phyloP scores from a whole-genome alignment of 2,797 vertebrate genomes.

The Eulemur albifrons region DNA sequence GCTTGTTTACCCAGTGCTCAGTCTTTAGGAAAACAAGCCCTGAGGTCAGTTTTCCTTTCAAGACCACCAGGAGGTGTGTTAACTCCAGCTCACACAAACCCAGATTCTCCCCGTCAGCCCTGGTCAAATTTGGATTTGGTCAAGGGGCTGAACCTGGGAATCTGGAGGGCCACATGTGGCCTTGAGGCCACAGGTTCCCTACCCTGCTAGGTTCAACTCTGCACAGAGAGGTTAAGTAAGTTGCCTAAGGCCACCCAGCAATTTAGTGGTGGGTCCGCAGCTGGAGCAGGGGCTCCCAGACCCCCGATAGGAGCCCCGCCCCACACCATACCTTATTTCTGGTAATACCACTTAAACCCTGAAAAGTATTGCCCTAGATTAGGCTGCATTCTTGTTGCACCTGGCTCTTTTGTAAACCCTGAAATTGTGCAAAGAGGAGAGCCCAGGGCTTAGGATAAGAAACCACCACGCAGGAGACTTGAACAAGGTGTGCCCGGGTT shows the following conservation, averaged over 20 bases:
- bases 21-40: not conserved
- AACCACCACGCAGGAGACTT: conserved; percentile 13
- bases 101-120: not conserved
- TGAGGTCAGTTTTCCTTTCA: not conserved
- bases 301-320: not conserved
- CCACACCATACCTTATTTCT: not conserved
- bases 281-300: not conserved
- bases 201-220: not conserved
- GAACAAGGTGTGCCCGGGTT: not conserved
- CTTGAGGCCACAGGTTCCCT: no score
- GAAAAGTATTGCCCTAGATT: conserved; percentile 47
- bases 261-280: not conserved
- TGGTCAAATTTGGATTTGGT: no score
- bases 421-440: conserved; percentile 61
- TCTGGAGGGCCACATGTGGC: no score
- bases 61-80: not conserved
- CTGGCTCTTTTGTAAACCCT: conserved; percentile 73
- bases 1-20: not conserved
- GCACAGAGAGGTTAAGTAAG: not conserved
- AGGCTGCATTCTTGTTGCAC: conserved; percentile 68
- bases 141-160: no score
- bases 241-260: conserved; percentile 4
- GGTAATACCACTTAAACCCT: conserved; percentile 57
- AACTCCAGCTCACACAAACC: not conserved
- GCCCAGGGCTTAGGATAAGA: conserved; percentile 53